phyloP scores from a whole-genome alignment of 2,797 vertebrate species.

The Pygocentrus nattereri region DNA sequence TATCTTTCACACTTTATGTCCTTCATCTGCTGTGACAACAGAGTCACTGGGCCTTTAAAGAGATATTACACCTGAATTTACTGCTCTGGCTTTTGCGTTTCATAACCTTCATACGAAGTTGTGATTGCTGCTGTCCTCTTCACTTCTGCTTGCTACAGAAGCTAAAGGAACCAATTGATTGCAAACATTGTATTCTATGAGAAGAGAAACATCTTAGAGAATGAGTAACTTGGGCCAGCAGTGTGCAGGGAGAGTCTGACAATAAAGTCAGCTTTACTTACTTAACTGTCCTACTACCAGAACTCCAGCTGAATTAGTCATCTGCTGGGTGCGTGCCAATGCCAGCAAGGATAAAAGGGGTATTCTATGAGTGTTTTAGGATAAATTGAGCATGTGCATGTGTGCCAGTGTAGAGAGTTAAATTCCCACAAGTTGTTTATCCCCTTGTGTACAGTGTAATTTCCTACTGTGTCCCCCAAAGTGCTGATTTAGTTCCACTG shows the following conservation, averaged over 20 bases:
- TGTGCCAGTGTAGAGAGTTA: background rate
- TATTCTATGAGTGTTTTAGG: background rate
- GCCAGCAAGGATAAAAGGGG: background rate
- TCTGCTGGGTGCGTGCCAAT: constrained; percentile 6
- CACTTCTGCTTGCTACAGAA: too few relatives aligned
- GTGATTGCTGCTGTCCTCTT: too few relatives aligned
- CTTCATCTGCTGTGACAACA: constrained; percentile 28
- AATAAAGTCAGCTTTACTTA: constrained; percentile 1
- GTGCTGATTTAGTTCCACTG: background rate
- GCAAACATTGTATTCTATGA: background rate
- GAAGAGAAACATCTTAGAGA: background rate
- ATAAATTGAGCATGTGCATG: background rate
- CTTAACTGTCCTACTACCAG: background rate
- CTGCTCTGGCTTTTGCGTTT: background rate
- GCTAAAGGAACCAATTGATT: background rate
- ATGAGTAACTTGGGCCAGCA: background rate
- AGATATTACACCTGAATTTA: background rate
- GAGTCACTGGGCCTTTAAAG: constrained; percentile 13
- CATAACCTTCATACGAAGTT: background rate
- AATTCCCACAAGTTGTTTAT: background rate
- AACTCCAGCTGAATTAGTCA: constrained; percentile 3
- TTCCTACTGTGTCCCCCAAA: background rate
- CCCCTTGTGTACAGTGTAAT: background rate
- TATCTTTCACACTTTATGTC: constrained; percentile 32
- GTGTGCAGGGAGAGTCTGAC: background rate